Conservation (phyloP, 2,888 invertebrate genomes). For the Synergus gifuensis region DNA sequence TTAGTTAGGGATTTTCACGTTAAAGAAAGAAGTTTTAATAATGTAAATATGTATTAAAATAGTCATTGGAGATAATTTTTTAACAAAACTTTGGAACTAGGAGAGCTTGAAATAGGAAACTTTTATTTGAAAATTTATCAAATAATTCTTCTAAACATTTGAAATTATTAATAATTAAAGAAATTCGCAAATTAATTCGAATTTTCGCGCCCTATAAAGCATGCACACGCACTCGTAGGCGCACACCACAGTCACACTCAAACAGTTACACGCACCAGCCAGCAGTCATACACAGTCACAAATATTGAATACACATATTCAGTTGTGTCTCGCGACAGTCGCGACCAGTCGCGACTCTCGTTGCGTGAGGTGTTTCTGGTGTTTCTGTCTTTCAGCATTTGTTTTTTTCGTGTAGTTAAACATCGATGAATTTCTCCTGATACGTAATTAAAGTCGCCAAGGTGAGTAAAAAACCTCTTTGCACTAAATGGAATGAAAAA, state of each 20-base stretch:
- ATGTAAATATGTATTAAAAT: neutral
- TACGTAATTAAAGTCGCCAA: constrained; percentile 52
- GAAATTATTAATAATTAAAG: neutral
- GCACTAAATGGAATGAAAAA: neutral
- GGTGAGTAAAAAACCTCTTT: constrained; percentile 52
- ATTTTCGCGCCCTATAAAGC: neutral
- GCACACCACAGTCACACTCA: no score
- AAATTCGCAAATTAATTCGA: neutral
- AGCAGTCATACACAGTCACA: no score
- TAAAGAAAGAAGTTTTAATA: neutral
- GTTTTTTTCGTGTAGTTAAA: constrained; percentile 13
- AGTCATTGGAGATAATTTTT: neutral
- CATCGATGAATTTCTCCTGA: constrained; percentile 61
- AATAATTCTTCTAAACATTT: neutral
- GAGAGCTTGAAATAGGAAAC: no score
- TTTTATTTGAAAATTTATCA: neutral
- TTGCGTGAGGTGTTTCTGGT: constrained; percentile 28
- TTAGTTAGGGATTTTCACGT: neutral
- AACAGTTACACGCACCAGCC: no score
- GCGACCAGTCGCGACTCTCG: no score
- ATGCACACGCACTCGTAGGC: no score
- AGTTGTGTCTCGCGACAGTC: neutral
- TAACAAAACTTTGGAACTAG: neutral
- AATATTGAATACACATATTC: neutral
- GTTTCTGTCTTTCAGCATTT: constrained; percentile 36